Evolutionary conservation across 2,113 vertebrate genomes (phyloP).

Genomic region (Epinephelus cyanopodus): DNA sequence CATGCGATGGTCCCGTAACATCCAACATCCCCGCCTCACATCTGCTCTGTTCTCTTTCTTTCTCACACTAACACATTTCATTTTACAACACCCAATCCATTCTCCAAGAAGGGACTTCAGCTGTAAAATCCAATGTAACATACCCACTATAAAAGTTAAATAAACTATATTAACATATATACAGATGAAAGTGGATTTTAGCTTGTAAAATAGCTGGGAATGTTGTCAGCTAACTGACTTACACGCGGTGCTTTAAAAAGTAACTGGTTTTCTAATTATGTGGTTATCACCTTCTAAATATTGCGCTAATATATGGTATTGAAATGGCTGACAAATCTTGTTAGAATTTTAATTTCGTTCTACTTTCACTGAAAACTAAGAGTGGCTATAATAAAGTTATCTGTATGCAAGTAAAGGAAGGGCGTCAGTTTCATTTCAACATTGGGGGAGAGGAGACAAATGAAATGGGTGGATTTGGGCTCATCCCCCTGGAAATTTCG

Average conservation of each 20-base stretch:
- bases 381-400: background rate
- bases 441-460: too few relatives aligned
- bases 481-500: too few relatives aligned
- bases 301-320: background rate
- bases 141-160: slow-evolving; percentile 22
- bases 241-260: background rate
- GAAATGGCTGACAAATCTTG: background rate
- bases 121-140: slow-evolving; percentile 1
- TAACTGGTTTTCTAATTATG: background rate
- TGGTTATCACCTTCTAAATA: background rate
- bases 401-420: background rate
- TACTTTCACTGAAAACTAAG: background rate
- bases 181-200: background rate
- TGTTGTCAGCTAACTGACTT: background rate
- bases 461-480: too few relatives aligned
- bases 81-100: slow-evolving; percentile 47
- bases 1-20: slow-evolving; percentile 62
- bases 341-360: background rate
- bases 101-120: background rate
- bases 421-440: too few relatives aligned
- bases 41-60: slow-evolving; percentile 64
- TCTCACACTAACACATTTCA: slow-evolving; percentile 62
- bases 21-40: slow-evolving; percentile 69
- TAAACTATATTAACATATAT: slow-evolving; percentile 4
- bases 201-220: background rate